These are phyloP conservation scores for Plectropomus leopardus DNA, from an alignment of 2,113 vertebrate genomes.

Conservation along the genomic window DNA sequence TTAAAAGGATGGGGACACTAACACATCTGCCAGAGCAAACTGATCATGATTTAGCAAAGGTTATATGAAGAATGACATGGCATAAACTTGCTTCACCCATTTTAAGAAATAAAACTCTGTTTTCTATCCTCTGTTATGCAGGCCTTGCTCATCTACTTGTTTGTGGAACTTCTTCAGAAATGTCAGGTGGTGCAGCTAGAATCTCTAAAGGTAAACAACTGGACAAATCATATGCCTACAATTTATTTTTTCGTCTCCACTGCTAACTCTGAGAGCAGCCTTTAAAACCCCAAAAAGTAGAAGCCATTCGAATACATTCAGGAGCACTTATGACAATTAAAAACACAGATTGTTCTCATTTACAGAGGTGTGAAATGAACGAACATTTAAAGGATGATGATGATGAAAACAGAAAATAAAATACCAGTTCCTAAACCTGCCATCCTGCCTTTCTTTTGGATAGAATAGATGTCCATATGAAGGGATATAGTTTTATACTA, in stretches of 20 bases:
- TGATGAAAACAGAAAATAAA: background rate
- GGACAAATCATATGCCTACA: background rate
- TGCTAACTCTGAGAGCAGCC: background rate
- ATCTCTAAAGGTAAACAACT: conserved; percentile 73
- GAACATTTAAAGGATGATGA: too few relatives aligned
- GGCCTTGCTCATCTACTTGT: conserved; percentile 83
- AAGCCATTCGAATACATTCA: background rate
- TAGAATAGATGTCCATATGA: background rate
- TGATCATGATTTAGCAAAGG: background rate
- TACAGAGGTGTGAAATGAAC: background rate
- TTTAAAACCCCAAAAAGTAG: background rate
- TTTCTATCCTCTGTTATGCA: conserved; percentile 21
- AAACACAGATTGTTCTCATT: background rate
- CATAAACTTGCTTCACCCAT: background rate
- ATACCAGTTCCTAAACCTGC: background rate
- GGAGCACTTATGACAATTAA: background rate
- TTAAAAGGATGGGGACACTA: too few relatives aligned
- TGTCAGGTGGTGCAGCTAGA: conserved; percentile 80
- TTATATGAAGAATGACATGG: background rate
- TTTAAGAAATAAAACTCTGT: background rate
- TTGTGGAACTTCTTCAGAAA: conserved; percentile 84
- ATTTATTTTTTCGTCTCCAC: background rate
- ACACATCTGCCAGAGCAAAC: too few relatives aligned
- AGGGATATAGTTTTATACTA: background rate
- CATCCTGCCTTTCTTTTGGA: background rate